Base-by-base conservation (phyloP, 2,113 vertebrate genomes). In the Oreotrochilus melanogaster region DNA sequence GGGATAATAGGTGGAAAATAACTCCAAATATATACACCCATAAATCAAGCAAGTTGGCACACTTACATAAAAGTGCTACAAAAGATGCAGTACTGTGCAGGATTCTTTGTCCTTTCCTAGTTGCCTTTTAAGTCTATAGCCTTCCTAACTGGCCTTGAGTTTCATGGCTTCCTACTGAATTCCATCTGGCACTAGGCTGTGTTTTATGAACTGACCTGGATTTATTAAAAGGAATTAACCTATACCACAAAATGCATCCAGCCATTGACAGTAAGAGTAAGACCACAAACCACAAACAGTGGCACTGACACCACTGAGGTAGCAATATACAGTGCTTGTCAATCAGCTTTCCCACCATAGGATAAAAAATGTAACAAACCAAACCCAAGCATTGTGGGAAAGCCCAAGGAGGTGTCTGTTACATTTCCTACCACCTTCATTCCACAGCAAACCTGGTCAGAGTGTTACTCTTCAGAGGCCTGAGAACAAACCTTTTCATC, bases 11-110 rank as follows among this genome's bases (percentile, higher is more conserved):
- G 60, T 92, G 53, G 86, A 94, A 93, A 91, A 91, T 80, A 83
- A 72, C 39, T 78, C 86, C 73, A 96, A 89, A 86, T 91, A 93
- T 78, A 92, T 51, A 70, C 42, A 56, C 67, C 76, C 23, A 88
- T 54, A 94, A 94, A 95, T 93, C 76, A 93, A 89, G 69, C 9
- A 74, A 73, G 56, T 39, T 82, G 92, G 75, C 56, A 83, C 1
- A 3, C 51, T 88, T 90, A 76, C 28, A 43, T 74, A 67, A 65
- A 80, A 86, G 53, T 67, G 67, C 70, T 88, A 60, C 78, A 94
- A 95, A 92, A 56, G 22, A 69, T 45, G 66, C 42, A 79, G 56
- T 73, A 27, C 33, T 12, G 10, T 37, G 56, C 37, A 80, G 50
- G 71, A 47, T 28, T 88, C 69, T 18, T 1, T 74, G 30, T 74